phyloP scores from a whole-genome alignment of 2,113 vertebrate genomes.

The Zapus hudsonius region DNA sequence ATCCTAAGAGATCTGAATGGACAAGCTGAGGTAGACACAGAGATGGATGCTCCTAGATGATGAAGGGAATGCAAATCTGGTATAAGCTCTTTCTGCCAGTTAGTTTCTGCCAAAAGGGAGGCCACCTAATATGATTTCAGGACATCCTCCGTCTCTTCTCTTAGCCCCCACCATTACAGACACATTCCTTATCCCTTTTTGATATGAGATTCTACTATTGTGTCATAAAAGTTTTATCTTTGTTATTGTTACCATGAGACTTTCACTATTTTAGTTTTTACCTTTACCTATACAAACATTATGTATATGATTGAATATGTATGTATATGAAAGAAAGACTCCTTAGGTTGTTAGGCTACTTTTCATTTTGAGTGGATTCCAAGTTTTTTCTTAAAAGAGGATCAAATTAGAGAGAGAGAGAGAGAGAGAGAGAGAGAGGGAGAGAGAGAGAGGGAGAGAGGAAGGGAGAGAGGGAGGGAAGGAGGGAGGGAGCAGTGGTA shows the following conservation, averaged over 20 bases:
- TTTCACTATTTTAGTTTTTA: conserved; percentile 15
- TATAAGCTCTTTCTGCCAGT: neutral
- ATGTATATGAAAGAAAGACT: neutral
- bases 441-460: too few species aligned
- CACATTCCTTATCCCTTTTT: neutral
- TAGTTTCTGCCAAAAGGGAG: neutral
- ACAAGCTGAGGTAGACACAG: neutral
- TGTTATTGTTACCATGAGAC: neutral
- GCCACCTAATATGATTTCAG: neutral
- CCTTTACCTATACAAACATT: neutral
- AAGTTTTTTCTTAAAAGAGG: neutral
- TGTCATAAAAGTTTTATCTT: neutral
- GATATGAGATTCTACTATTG: neutral
- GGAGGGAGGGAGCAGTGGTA: neutral
- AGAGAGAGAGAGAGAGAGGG: neutral
- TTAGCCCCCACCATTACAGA: neutral
- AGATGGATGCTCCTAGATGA: neutral
- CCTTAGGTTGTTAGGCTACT: neutral
- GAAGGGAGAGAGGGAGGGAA: neutral
- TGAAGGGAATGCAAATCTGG: conserved; percentile 6
- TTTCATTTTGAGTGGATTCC: neutral
- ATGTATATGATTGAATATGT: neutral
- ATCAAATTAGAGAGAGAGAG: neutral
- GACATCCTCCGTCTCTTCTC: neutral
- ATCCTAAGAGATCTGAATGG: neutral